Percentiles rank a stretch among this genome's conserved stretches.
phyloP scores from a whole-genome alignment of 2,797 vertebrate genomes.

The Chelon labrosus region DNA sequence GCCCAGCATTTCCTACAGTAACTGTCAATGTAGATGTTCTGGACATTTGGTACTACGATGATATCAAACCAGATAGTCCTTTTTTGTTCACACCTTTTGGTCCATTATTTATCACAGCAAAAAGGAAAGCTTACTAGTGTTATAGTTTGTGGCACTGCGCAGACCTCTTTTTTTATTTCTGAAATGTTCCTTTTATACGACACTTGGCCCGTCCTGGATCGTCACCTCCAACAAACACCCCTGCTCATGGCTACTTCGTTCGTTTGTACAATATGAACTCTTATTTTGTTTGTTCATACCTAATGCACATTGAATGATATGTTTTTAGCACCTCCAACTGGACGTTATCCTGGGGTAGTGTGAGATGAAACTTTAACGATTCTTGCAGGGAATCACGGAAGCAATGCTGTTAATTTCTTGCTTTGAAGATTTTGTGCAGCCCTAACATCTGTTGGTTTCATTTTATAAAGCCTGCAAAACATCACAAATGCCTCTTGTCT shows the following conservation, averaged over 20 bases:
- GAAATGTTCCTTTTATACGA: conserved; percentile 70
- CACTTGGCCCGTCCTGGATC: conserved; percentile 57
- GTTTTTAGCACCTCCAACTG: conserved; percentile 74
- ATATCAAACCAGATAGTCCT: conserved; percentile 63
- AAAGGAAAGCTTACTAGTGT: conserved; percentile 66
- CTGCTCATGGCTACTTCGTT: conserved; percentile 50
- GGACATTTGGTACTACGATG: conserved; percentile 68
- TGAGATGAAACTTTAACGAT: conserved; percentile 47
- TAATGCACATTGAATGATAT: conserved; percentile 67
- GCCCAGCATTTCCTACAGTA: conserved; percentile 58
- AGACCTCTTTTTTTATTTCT: conserved; percentile 53
- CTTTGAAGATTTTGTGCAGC: conserved; percentile 60
- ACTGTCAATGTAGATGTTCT: conserved; percentile 65
- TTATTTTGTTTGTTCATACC: conserved; percentile 57
- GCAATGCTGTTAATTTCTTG: conserved; percentile 48
- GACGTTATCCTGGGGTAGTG: conserved; percentile 53
- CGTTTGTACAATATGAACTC: conserved; percentile 65
- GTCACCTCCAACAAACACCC: conserved; percentile 14
- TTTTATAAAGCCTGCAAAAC: conserved; percentile 73
- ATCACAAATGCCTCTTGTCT: conserved; percentile 73
- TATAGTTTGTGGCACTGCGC: conserved; percentile 64
- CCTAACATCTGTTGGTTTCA: conserved; percentile 58
- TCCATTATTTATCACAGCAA: conserved; percentile 67
- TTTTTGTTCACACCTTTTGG: conserved; percentile 40
- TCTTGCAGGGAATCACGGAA: conserved; percentile 33